Conservation (phyloP, 2,797 vertebrate genomes). For the Cygnus olor region DNA sequence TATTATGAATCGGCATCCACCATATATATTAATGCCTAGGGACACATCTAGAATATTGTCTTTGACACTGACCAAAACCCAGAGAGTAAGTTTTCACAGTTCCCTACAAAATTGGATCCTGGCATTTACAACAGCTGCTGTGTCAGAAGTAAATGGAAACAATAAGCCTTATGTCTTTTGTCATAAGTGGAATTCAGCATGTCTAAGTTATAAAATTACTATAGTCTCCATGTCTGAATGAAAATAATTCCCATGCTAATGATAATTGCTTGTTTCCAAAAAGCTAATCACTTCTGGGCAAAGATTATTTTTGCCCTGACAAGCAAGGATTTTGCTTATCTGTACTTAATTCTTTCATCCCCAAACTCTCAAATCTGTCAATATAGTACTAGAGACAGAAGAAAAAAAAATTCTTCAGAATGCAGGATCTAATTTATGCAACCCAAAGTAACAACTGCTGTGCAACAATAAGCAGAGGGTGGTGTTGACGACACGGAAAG, state of each 20-base stretch:
- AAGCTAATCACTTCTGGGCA: neutral
- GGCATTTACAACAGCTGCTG: neutral
- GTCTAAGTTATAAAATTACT: neutral
- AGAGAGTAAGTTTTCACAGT: neutral
- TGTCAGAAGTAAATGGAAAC: neutral
- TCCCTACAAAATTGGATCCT: neutral
- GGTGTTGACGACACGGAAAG: neutral
- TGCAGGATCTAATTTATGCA: neutral
- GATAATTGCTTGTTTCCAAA: neutral
- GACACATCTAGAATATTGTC: neutral
- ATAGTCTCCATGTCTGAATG: neutral
- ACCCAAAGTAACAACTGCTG: too few species aligned
- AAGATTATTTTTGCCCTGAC: neutral
- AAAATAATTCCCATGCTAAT: slow-evolving; percentile 18
- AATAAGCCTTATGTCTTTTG: neutral
- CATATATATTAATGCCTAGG: neutral
- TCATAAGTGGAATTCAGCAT: neutral
- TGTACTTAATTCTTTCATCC: neutral
- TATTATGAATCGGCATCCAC: neutral
- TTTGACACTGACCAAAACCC: neutral
- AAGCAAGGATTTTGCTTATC: neutral
- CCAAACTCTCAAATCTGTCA: neutral
- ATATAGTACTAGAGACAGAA: neutral
- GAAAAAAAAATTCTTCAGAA: neutral
- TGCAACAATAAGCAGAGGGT: neutral